phyloP scores from a whole-genome alignment of 2,113 vertebrate genomes.

The Nettapus auritus region DNA sequence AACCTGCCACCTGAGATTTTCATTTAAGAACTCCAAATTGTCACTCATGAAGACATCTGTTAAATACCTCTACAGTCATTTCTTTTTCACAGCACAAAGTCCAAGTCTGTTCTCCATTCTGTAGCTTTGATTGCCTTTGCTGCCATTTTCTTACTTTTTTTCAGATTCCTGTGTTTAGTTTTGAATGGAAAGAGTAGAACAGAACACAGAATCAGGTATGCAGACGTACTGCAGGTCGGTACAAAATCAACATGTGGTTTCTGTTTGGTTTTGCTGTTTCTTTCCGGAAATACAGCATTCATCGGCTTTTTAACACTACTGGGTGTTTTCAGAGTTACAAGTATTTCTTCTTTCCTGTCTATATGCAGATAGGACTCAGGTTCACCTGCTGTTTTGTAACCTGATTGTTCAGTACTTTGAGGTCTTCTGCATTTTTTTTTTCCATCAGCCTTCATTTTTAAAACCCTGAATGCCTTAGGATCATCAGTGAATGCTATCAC shows the following conservation, averaged over 20 bases:
- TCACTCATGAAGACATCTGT: neutral
- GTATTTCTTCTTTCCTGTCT: neutral
- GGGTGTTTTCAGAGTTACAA: neutral
- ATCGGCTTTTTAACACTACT: neutral
- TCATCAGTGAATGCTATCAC: neutral
- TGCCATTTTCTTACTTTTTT: neutral
- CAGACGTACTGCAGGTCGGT: neutral
- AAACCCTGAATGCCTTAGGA: neutral
- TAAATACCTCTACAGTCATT: neutral
- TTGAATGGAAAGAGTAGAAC: neutral
- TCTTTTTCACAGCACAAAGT: neutral
- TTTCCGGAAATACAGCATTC: neutral
- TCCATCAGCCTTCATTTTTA: neutral
- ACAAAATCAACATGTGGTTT: neutral
- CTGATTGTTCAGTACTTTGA: neutral
- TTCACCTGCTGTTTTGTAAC: neutral
- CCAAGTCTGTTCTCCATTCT: neutral
- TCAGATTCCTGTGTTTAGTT: neutral
- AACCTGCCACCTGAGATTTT: neutral
- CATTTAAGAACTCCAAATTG: neutral
- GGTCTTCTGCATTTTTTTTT: neutral
- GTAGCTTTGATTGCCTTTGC: neutral
- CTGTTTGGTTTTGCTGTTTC: neutral
- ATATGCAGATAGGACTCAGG: neutral
- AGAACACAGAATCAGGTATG: neutral